Percentiles rank a stretch among this genome's conserved stretches.
Conservation (phyloP, 2,797 vertebrate genomes). For the Cottoperca gobio region DNA sequence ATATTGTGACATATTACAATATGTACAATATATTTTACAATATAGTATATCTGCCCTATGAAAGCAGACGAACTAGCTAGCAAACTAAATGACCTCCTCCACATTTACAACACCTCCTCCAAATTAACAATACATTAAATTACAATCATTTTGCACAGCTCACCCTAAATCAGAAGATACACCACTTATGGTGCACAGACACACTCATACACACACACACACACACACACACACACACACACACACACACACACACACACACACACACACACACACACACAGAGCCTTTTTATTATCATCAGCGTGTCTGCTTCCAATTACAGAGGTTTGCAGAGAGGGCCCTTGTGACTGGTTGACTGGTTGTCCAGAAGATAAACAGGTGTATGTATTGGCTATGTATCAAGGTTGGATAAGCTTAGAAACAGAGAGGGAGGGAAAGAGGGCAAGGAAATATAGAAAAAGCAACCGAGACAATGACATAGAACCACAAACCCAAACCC, state of each 20-base stretch:
- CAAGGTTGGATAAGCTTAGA: constrained; percentile 74
- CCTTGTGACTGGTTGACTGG: constrained; percentile 72
- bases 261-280: constrained; percentile 16
- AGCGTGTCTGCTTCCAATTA: constrained; percentile 79
- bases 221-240: constrained; percentile 3
- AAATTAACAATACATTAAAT: constrained; percentile 16
- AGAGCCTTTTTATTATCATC: constrained; percentile 65
- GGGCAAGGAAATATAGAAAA: constrained; percentile 9
- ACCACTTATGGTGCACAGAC: constrained; percentile 16
- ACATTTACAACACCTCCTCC: constrained; percentile 11
- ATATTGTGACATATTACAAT: constrained; percentile 17
- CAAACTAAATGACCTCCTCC: not conserved
- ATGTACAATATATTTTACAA: too few species aligned
- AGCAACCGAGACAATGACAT: constrained; percentile 42
- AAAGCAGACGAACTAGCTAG: constrained; percentile 1
- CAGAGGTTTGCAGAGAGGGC: constrained; percentile 65
- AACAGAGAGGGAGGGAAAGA: constrained; percentile 34
- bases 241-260: not conserved
- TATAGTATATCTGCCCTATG: not conserved
- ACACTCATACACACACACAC: constrained; percentile 16
- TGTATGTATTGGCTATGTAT: constrained; percentile 76
- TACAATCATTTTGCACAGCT: constrained; percentile 27
- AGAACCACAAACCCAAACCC: constrained; percentile 59
- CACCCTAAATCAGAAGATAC: constrained; percentile 29
- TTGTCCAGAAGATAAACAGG: constrained; percentile 80